Percentiles rank a stretch among this genome's conserved stretches.
These are phyloP conservation scores for Caenorhabditis sp. DNA, from an alignment of 2,888 invertebrate genomes.

Conservation along the genomic window DNA sequence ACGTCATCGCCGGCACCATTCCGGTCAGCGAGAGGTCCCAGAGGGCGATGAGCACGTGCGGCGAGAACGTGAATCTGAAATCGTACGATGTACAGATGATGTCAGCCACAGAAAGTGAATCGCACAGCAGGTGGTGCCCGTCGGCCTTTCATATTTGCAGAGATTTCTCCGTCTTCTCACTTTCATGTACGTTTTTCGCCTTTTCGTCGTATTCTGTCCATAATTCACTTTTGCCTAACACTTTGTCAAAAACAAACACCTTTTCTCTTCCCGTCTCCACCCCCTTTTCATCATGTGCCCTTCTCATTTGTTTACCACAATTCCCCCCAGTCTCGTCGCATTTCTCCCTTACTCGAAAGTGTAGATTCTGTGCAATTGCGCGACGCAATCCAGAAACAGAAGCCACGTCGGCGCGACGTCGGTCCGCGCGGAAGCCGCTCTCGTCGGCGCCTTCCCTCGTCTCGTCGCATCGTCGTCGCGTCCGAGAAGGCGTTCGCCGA, in stretches of 20 bases:
- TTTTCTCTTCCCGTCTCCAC: too few species aligned
- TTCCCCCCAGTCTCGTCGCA: background rate
- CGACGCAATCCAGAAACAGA: slow-evolving; percentile 92
- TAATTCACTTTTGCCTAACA: too few species aligned
- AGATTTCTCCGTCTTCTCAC: slow-evolving; percentile 2
- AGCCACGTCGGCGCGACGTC: slow-evolving; percentile 86
- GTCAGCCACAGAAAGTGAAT: background rate
- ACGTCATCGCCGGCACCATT: slow-evolving; percentile 89
- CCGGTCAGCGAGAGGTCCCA: slow-evolving; percentile 93
- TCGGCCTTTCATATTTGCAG: background rate
- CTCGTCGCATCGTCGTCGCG: slow-evolving; percentile 13
- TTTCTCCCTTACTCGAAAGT: slow-evolving; percentile 83
- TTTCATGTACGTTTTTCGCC: background rate
- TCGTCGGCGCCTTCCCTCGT: background rate
- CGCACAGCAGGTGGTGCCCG: background rate
- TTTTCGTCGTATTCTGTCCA: background rate
- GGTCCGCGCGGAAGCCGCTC: slow-evolving; percentile 13
- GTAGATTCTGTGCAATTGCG: slow-evolving; percentile 91
- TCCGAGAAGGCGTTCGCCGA: slow-evolving; percentile 63
- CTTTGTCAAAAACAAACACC: too few species aligned
- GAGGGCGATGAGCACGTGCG: slow-evolving; percentile 91
- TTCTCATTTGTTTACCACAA: too few species aligned
- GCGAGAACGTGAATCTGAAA: slow-evolving; percentile 88
- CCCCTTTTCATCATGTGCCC: too few species aligned
- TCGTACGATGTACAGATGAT: background rate